Conservation (phyloP, 2,797 vertebrate species). For the Halcyon smyrnensis region DNA sequence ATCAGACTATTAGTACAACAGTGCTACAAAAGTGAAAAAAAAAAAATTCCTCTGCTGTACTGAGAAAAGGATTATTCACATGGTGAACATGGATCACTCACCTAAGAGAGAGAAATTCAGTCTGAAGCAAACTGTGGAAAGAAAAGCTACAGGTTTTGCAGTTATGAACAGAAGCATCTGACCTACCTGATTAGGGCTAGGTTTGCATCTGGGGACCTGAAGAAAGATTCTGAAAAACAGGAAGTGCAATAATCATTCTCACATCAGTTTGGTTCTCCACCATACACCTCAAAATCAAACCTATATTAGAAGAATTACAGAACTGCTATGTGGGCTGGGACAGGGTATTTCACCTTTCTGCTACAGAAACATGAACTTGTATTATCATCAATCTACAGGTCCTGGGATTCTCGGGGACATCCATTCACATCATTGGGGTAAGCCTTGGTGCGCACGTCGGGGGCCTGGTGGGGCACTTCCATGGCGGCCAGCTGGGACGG, state of each 20-base stretch:
- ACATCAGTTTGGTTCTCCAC: background rate
- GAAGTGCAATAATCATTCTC: background rate
- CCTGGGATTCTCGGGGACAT: conserved; percentile 82
- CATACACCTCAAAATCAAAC: background rate
- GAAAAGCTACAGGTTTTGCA: background rate
- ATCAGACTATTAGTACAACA: background rate
- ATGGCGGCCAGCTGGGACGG: conserved; percentile 86
- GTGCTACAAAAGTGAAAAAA: background rate
- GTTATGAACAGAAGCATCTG: background rate
- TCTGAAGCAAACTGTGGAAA: background rate
- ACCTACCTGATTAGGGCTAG: background rate
- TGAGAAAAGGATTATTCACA: background rate
- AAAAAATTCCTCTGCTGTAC: background rate
- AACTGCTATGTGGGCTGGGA: background rate
- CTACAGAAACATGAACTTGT: background rate
- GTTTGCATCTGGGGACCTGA: background rate
- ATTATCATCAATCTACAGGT: conserved; percentile 70
- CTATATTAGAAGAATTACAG: background rate
- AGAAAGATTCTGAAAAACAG: background rate
- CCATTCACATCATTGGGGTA: conserved; percentile 93
- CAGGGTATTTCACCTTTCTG: background rate
- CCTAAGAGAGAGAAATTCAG: background rate
- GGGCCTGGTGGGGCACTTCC: conserved; percentile 91
- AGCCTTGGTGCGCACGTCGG: conserved; percentile 93
- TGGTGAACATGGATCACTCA: background rate